Conservation (phyloP, 2,888 invertebrate genomes). For the Platycheirus rosarum region DNA sequence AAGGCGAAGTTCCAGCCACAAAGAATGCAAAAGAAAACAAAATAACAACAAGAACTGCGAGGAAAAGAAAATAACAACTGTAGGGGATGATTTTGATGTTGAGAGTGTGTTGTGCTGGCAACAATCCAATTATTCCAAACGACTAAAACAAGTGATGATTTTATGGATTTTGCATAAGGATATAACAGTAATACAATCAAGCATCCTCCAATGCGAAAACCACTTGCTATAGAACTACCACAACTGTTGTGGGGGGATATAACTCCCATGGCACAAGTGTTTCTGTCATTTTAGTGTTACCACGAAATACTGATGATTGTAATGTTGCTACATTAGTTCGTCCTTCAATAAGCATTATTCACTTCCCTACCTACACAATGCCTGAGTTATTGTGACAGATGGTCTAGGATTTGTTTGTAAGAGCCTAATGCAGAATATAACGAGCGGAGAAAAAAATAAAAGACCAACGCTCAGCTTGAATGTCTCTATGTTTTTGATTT, state of each 20-base stretch:
- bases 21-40: neutral
- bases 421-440: no score
- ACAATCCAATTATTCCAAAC: constrained; percentile 73
- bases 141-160: constrained; percentile 71
- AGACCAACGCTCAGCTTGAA: no score
- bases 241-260: constrained; percentile 1
- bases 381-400: constrained; percentile 18
- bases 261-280: constrained; percentile 27
- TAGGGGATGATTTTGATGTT: constrained; percentile 60
- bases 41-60: constrained; percentile 19
- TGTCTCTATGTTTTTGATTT: constrained; percentile 31
- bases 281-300: constrained; percentile 53
- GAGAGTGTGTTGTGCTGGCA: constrained; percentile 68
- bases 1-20: constrained; percentile 4
- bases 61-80: neutral
- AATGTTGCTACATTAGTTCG: neutral
- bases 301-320: constrained; percentile 31
- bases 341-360: no score
- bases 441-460: no score
- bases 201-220: constrained; percentile 16
- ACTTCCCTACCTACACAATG: constrained; percentile 27
- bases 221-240: neutral
- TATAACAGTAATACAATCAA: constrained; percentile 68
- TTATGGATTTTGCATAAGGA: constrained; percentile 73
- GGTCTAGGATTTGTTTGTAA: constrained; percentile 11